A percentile compares a stretch with the other conserved stretches of the same genome.
These are phyloP conservation scores for Petrolisthes manimaculis DNA, from an alignment of 2,888 invertebrate species.

Conservation along the genomic window DNA sequence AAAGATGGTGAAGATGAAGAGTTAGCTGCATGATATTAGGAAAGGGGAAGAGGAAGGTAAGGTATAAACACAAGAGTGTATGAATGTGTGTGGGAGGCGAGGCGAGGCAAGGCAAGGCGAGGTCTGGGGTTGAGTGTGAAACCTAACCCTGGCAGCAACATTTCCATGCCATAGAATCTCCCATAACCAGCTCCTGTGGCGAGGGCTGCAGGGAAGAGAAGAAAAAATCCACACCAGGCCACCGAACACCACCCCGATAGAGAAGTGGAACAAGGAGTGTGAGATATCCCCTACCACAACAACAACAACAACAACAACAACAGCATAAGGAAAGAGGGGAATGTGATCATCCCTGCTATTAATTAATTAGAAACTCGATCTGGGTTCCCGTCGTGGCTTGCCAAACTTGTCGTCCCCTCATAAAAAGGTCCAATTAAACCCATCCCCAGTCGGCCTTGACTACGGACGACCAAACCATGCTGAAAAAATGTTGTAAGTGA, in stretches of 20 bases:
- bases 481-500: no score
- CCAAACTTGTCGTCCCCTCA: background rate
- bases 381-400: background rate
- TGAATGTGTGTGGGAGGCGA: background rate
- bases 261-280: background rate
- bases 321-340: background rate
- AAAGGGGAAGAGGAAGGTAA: background rate
- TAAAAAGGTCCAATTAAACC: conserved; percentile 12
- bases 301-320: background rate
- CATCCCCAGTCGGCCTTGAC: background rate
- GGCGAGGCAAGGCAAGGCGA: background rate
- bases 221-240: background rate
- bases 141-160: background rate
- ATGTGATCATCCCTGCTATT: background rate
- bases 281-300: background rate
- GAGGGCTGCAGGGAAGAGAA: background rate
- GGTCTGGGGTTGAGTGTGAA: background rate
- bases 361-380: conserved; percentile 5
- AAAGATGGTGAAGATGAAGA: no score
- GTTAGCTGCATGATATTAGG: background rate
- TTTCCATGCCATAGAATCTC: background rate
- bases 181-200: background rate
- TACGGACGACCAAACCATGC: background rate
- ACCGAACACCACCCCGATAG: background rate
- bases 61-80: background rate